Conservation (phyloP, 2,113 vertebrate species). For the Menura novaehollandiae region DNA sequence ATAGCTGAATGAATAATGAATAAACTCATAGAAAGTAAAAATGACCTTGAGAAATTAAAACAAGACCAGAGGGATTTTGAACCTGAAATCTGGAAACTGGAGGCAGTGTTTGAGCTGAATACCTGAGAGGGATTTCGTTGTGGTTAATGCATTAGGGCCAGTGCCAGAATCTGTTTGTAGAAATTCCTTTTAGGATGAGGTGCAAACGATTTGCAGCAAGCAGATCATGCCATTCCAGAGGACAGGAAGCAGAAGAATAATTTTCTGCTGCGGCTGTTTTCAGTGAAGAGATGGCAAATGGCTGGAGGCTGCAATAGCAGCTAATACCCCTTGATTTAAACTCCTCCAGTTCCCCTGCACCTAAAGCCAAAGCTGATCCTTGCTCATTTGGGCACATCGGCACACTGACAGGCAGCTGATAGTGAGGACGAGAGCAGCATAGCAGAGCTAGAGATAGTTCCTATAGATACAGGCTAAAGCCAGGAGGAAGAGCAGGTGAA, state of each 20-base stretch:
- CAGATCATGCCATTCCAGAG: background rate
- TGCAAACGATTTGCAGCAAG: background rate
- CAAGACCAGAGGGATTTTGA: background rate
- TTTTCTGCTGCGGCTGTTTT: background rate
- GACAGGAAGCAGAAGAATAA: background rate
- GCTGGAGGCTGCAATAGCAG: background rate
- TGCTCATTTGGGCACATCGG: background rate
- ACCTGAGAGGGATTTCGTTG: background rate
- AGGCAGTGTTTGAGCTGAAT: background rate
- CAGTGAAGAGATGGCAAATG: background rate
- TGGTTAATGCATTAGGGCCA: background rate
- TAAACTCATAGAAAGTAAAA: background rate
- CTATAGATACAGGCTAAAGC: background rate
- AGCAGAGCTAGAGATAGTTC: background rate
- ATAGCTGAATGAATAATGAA: background rate
- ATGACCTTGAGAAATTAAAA: constrained; percentile 10
- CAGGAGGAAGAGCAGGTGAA: background rate
- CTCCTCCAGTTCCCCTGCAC: background rate
- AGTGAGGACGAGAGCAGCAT: background rate
- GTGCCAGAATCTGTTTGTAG: background rate
- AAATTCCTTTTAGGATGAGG: background rate
- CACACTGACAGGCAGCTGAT: background rate
- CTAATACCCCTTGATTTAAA: background rate
- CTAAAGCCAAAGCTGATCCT: background rate
- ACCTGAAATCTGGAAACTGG: background rate